These are phyloP conservation scores for Polylopha cassiicola DNA, from an alignment of 2,888 invertebrate genomes.

Conservation along the genomic window DNA sequence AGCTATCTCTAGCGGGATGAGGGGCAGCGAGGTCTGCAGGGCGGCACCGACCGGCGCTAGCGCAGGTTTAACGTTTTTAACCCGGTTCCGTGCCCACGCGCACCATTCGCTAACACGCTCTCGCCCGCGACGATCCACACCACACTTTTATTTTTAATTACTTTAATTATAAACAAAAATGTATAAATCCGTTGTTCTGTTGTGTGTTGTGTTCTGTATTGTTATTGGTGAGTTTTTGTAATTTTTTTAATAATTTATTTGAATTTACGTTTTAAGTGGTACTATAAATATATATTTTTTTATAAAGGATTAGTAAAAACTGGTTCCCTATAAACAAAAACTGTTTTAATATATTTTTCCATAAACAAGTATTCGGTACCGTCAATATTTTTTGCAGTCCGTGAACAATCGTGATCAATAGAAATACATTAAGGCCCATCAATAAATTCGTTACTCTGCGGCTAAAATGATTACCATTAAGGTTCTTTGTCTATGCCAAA, in stretches of 20 bases:
- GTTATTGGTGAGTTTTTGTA: slow-evolving; percentile 55
- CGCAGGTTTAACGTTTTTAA: slow-evolving; percentile 52
- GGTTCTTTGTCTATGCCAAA: slow-evolving; percentile 24
- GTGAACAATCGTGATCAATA: slow-evolving; percentile 28
- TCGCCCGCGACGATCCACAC: slow-evolving; percentile 47
- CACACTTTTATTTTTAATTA: slow-evolving; percentile 30
- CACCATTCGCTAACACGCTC: slow-evolving; percentile 59
- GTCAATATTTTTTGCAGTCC: slow-evolving; percentile 6
- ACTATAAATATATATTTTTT: not conserved
- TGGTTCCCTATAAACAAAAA: no score
- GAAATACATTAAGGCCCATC: slow-evolving; percentile 24
- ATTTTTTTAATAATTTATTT: slow-evolving; percentile 11
- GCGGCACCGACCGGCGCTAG: no score
- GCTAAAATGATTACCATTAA: slow-evolving; percentile 5
- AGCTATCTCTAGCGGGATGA: slow-evolving; percentile 17
- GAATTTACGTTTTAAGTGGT: not conserved
- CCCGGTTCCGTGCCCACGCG: slow-evolving; percentile 55
- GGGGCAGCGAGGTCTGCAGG: slow-evolving; percentile 27
- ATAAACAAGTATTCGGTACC: no score
- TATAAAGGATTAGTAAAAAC: not conserved
- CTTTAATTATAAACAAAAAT: slow-evolving; percentile 38
- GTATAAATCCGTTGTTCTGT: slow-evolving; percentile 56
- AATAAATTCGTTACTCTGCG: slow-evolving; percentile 11
- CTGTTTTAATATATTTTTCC: no score
- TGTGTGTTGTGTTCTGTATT: slow-evolving; percentile 59